phyloP scores from a whole-genome alignment of 2,797 vertebrate genomes.

The Sebastes minor region DNA sequence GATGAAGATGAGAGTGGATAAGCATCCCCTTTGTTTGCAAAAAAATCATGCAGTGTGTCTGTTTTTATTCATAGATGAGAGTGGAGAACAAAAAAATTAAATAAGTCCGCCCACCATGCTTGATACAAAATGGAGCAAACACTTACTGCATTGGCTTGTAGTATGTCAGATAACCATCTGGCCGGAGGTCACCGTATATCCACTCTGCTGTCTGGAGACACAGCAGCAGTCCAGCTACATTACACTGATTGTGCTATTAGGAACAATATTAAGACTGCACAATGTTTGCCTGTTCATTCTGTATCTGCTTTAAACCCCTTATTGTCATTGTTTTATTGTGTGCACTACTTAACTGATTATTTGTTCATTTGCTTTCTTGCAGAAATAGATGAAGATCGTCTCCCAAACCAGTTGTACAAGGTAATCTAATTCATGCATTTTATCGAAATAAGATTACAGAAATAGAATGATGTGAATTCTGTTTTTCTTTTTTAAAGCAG shows the following conservation, averaged over 20 bases:
- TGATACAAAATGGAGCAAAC: slow-evolving; percentile 5
- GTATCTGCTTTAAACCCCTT: background rate
- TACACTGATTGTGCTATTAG: background rate
- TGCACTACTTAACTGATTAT: background rate
- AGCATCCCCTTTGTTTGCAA: background rate
- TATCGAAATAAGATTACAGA: background rate
- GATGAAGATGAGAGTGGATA: background rate
- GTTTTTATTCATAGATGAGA: background rate
- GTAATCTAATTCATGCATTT: slow-evolving; percentile 68
- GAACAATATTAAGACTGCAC: background rate
- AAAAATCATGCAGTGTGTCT: background rate
- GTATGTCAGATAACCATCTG: slow-evolving; percentile 45
- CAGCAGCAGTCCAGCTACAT: slow-evolving; percentile 6
- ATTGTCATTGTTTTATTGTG: background rate
- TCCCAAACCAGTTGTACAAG: slow-evolving; percentile 92
- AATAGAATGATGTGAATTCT: background rate
- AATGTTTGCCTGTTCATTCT: background rate
- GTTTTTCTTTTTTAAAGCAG: background rate
- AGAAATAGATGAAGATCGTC: slow-evolving; percentile 93
- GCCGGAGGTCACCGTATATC: slow-evolving; percentile 46
- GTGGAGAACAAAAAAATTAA: background rate
- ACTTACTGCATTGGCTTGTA: background rate
- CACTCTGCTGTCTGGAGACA: slow-evolving; percentile 13
- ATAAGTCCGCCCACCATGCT: background rate
- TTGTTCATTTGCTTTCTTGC: slow-evolving; percentile 33